Conservation (phyloP, 2,797 vertebrate species). For the Pseudochromis fuscus region DNA sequence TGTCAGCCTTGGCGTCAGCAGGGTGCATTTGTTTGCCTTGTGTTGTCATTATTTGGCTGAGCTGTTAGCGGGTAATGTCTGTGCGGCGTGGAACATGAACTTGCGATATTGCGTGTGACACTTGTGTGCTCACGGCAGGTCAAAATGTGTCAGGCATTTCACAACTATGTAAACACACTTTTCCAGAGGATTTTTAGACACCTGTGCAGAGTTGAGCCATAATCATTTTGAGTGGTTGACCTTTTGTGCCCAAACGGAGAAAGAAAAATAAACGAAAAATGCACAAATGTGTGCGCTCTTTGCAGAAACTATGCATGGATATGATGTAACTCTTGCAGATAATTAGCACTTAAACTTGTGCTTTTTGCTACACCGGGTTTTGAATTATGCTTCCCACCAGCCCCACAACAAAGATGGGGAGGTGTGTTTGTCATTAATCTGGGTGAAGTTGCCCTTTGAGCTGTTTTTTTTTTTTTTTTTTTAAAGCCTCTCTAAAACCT, state of each 20-base stretch:
- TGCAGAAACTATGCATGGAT: conserved; percentile 6
- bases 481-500: too few species aligned
- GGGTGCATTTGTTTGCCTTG: conserved; percentile 72
- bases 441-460: not conserved
- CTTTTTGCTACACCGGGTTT: not conserved
- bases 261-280: conserved; percentile 34
- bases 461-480: too few species aligned
- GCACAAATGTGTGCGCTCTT: conserved; percentile 4
- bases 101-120: conserved; percentile 66
- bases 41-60: conserved; percentile 70
- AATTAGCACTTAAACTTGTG: conserved; percentile 14
- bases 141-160: conserved; percentile 64
- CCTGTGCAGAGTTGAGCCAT: conserved; percentile 46
- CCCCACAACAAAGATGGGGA: not conserved
- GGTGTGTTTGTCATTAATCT: not conserved
- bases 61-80: conserved; percentile 48
- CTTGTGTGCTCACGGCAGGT: conserved; percentile 54
- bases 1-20: conserved; percentile 66
- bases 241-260: conserved; percentile 44
- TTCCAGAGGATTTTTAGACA: conserved; percentile 54
- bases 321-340: conserved; percentile 10
- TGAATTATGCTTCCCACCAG: not conserved
- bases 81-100: conserved; percentile 34
- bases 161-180: conserved; percentile 65
- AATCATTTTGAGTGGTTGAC: conserved; percentile 58